Percentiles rank a stretch among this genome's conserved stretches.
Evolutionary conservation across 2,888 invertebrate species (phyloP).

Genomic region (Resseliella maxima): DNA sequence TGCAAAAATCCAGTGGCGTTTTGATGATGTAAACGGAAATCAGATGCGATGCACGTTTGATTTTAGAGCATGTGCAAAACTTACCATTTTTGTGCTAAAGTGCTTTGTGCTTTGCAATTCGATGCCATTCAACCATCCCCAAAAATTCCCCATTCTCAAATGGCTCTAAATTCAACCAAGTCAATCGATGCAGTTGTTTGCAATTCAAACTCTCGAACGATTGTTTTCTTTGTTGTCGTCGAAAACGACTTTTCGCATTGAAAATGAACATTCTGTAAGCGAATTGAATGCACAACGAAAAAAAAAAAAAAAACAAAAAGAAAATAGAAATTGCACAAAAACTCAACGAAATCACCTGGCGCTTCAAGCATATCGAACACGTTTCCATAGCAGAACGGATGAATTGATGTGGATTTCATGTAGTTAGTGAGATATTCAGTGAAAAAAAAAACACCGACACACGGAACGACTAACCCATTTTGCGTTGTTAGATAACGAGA

Average conservation of each 20-base stretch:
- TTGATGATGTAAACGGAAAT: constrained; percentile 32
- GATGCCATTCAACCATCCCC: background rate
- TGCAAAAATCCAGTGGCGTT: background rate
- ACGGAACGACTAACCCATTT: background rate
- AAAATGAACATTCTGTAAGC: background rate
- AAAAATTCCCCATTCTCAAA: background rate
- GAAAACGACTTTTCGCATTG: background rate
- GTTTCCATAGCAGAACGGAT: background rate
- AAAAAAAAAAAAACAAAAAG: background rate
- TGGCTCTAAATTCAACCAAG: background rate
- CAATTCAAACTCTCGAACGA: background rate
- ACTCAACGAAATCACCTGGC: background rate
- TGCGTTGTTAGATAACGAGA: constrained; percentile 8
- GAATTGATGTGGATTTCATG: constrained; percentile 1
- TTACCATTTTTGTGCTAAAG: background rate
- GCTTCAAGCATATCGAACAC: background rate
- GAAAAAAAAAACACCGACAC: background rate
- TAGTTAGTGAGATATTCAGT: background rate
- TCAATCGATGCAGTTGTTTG: background rate
- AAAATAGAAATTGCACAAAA: background rate
- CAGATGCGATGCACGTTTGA: constrained; percentile 17
- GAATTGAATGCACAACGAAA: too few relatives aligned
- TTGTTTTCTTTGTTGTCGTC: constrained; percentile 23
- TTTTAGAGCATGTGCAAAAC: background rate
- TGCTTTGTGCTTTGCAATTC: background rate